Percentiles rank a stretch among this genome's conserved stretches.
These are phyloP conservation scores for Engystomops pustulosus DNA, from an alignment of 2,113 vertebrate genomes.

Conservation along the genomic window DNA sequence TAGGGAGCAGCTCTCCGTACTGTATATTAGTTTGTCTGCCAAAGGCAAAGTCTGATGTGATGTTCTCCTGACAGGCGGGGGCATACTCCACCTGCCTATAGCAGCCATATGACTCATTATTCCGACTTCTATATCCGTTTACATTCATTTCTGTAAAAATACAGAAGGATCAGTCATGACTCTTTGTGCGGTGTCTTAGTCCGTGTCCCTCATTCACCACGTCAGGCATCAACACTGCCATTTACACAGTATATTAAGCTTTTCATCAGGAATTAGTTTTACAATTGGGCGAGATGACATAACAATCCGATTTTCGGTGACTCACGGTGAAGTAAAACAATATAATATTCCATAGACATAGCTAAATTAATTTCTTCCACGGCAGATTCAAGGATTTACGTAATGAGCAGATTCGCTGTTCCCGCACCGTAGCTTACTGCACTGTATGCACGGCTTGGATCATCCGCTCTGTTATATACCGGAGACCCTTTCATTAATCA, in stretches of 20 bases:
- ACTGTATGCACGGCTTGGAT: background rate
- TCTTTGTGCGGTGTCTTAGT: background rate
- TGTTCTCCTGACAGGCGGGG: background rate
- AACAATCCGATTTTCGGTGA: background rate
- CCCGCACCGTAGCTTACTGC: background rate
- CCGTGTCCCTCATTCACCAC: background rate
- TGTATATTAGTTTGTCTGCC: slow-evolving; percentile 23
- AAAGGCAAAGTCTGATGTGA: slow-evolving; percentile 10
- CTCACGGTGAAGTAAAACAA: background rate
- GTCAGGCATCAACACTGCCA: background rate
- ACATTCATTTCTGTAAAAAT: slow-evolving; percentile 4
- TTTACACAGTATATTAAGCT: background rate
- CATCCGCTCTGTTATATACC: background rate
- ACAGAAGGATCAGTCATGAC: background rate
- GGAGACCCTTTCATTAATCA: slow-evolving; percentile 10
- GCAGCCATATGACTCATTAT: slow-evolving; percentile 11
- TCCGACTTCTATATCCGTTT: background rate
- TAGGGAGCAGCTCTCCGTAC: background rate
- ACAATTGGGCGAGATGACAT: background rate
- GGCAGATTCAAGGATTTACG: background rate
- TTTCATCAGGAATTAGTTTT: slow-evolving; percentile 6
- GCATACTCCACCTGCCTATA: slow-evolving; percentile 14
- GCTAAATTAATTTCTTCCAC: background rate
- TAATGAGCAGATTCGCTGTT: background rate
- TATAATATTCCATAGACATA: background rate